phyloP scores from a whole-genome alignment of 2,113 vertebrate species.

The Pygoscelis adeliae region DNA sequence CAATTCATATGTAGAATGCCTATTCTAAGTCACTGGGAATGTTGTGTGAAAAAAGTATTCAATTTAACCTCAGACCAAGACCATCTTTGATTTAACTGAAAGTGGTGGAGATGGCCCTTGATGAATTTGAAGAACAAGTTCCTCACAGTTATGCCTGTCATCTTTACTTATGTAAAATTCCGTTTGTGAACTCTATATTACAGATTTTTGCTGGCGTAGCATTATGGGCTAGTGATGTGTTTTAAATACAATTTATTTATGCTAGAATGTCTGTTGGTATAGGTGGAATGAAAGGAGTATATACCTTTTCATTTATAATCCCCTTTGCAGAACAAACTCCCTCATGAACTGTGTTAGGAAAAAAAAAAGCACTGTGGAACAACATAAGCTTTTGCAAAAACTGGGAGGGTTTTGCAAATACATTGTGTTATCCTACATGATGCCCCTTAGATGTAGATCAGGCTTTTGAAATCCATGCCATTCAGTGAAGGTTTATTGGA shows the following conservation, averaged over 20 bases:
- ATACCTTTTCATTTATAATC: background rate
- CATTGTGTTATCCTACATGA: background rate
- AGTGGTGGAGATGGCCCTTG: background rate
- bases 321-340: background rate
- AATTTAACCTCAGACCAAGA: background rate
- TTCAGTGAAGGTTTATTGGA: background rate
- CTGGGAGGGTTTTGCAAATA: background rate
- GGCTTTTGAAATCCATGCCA: background rate
- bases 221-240: background rate
- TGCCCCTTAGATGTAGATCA: background rate
- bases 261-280: background rate
- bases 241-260: background rate
- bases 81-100: background rate
- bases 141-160: background rate
- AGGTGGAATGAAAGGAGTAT: background rate
- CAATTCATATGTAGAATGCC: background rate
- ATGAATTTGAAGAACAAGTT: background rate
- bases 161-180: background rate
- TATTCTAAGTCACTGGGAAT: background rate
- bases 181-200: background rate
- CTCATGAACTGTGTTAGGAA: rapidly evolving
- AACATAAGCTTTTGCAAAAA: background rate
- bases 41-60: background rate
- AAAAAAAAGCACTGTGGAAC: background rate
- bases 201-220: background rate